phyloP scores from a whole-genome alignment of 1,140 invertebrate genomes.

The Drosophila pectinifera region DNA sequence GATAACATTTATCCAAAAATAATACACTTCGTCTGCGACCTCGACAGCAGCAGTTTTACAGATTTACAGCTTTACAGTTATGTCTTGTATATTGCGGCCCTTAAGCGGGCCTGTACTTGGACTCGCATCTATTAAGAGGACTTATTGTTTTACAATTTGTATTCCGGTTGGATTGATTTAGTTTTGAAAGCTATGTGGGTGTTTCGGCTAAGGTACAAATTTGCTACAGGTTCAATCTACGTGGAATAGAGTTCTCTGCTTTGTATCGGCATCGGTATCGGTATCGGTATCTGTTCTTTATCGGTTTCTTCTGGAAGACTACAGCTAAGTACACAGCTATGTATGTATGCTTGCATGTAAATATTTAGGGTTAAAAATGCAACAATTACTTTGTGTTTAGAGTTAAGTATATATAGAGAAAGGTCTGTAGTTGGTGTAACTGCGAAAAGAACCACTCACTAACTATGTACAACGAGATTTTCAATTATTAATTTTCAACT shows the following conservation, averaged over 20 bases:
- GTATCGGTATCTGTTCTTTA: conserved; percentile 26
- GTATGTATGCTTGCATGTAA: conserved; percentile 24
- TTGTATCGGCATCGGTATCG: conserved; percentile 16
- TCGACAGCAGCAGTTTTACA: conserved; percentile 9
- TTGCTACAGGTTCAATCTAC: conserved; percentile 73
- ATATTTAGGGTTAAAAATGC: conserved; percentile 46
- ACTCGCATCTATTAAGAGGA: conserved; percentile 22
- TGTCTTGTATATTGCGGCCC: conserved; percentile 3
- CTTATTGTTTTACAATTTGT: conserved; percentile 37
- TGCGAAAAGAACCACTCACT: conserved; percentile 26
- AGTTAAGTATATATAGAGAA: conserved; percentile 39
- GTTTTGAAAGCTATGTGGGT: conserved; percentile 67
- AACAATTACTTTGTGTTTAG: conserved; percentile 56
- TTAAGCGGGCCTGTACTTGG: conserved; percentile 7
- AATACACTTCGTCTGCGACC: conserved; percentile 34
- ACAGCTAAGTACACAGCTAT: conserved; percentile 66
- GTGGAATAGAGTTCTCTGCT: conserved; percentile 38
- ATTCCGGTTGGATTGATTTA: conserved; percentile 25
- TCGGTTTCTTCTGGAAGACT: conserved; percentile 62
- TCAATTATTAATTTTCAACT: conserved; percentile 17
- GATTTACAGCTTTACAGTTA: not conserved
- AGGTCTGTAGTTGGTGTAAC: conserved; percentile 40
- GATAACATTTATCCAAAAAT: conserved; percentile 76
- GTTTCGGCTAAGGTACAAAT: conserved; percentile 79
- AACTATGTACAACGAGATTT: conserved; percentile 42